Conservation (phyloP, 2,113 vertebrate genomes). For the Thomomys bottae region DNA sequence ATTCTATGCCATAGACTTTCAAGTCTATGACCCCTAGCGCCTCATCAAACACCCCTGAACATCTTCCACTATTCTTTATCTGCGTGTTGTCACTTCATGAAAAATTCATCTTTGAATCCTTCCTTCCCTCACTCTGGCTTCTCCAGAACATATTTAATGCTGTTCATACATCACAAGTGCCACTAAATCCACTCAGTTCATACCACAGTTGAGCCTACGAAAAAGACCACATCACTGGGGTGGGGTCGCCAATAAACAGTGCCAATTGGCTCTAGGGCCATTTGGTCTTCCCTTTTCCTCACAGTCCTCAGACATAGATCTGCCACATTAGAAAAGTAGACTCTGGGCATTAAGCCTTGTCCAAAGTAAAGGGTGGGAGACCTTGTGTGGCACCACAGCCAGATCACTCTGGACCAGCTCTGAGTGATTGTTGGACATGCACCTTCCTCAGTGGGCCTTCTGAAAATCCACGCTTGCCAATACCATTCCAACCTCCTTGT, state of each 20-base stretch:
- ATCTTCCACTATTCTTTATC: not conserved
- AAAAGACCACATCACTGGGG: not conserved
- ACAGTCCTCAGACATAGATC: not conserved
- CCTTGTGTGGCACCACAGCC: not conserved
- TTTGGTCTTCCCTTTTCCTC: not conserved
- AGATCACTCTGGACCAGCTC: not conserved
- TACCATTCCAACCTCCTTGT: not conserved
- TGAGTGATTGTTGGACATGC: too few relatives aligned
- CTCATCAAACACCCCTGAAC: not conserved
- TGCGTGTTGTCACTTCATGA: not conserved
- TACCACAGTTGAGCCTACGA: not conserved
- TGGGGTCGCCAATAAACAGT: not conserved
- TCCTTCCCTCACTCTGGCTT: not conserved
- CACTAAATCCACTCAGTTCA: accelerated
- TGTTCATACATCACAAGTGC: accelerated
- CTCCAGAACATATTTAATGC: not conserved
- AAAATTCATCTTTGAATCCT: not conserved
- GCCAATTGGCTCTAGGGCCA: not conserved
- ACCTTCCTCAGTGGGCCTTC: accelerated
- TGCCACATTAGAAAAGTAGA: not conserved
- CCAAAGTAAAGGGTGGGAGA: not conserved
- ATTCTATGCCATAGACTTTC: not conserved
- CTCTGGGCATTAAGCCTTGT: not conserved
- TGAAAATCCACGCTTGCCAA: not conserved
- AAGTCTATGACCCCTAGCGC: not conserved